Evolutionary conservation across 1,140 invertebrate species (phyloP).

Genomic region (Drosophila rufa): DNA sequence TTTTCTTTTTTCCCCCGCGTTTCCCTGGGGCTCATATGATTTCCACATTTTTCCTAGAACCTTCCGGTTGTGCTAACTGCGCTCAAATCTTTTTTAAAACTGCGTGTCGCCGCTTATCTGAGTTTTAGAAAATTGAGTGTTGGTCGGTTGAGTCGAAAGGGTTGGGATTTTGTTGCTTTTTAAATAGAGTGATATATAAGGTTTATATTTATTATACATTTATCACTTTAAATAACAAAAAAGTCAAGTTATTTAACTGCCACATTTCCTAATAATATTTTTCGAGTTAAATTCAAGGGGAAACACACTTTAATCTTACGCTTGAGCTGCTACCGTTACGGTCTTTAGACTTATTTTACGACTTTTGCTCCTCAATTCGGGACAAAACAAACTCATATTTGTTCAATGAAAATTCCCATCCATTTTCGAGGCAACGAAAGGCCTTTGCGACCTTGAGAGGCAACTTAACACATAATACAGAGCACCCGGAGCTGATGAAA

Average conservation of each 20-base stretch:
- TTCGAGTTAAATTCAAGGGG: not conserved
- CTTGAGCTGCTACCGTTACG: slow-evolving; percentile 48
- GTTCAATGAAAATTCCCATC: slow-evolving; percentile 56
- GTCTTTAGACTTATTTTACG: slow-evolving; percentile 22
- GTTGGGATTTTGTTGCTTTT: not conserved
- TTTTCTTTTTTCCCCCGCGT: slow-evolving; percentile 3
- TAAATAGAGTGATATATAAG: not conserved
- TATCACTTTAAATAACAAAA: not conserved
- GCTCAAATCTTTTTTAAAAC: slow-evolving; percentile 70
- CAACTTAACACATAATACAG: slow-evolving; percentile 82
- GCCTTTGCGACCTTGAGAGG: slow-evolving; percentile 64
- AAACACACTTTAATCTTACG: slow-evolving; percentile 23
- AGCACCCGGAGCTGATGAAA: slow-evolving; percentile 50
- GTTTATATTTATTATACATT: not conserved
- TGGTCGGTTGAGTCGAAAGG: slow-evolving; percentile 16
- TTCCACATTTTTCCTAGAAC: slow-evolving; percentile 29
- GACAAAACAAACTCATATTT: slow-evolving; percentile 42
- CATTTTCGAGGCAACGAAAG: slow-evolving; percentile 49
- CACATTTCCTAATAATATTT: not conserved
- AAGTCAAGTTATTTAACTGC: not conserved
- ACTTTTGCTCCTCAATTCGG: slow-evolving; percentile 36
- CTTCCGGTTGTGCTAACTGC: slow-evolving; percentile 50
- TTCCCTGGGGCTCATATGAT: slow-evolving; percentile 56
- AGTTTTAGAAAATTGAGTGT: slow-evolving; percentile 61
- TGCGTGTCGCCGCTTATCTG: slow-evolving; percentile 65